Percentiles rank a stretch among this genome's conserved stretches.
These are phyloP conservation scores for Neomorphus geoffroyi DNA, from an alignment of 2,797 vertebrate species.

Conservation along the genomic window DNA sequence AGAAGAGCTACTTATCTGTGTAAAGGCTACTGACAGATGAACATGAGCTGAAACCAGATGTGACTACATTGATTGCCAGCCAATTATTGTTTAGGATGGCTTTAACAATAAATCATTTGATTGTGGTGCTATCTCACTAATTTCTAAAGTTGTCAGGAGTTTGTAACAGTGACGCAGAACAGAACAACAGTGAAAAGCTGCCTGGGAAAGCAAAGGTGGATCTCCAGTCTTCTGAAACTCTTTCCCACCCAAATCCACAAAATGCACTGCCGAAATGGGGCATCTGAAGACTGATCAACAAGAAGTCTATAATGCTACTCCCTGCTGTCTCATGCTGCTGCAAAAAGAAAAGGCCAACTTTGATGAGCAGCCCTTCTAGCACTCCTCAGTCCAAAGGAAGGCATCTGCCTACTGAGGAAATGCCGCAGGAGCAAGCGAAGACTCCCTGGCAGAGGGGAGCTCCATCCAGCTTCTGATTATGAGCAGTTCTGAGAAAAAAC, in stretches of 20 bases:
- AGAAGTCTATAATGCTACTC: background rate
- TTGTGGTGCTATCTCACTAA: accelerated
- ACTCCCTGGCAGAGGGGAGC: accelerated
- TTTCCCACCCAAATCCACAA: background rate
- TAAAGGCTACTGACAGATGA: background rate
- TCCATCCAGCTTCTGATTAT: background rate
- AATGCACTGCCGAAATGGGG: accelerated
- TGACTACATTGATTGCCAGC: background rate
- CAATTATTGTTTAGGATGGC: background rate
- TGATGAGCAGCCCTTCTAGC: background rate
- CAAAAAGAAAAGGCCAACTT: background rate
- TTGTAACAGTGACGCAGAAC: accelerated
- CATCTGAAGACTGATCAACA: background rate
- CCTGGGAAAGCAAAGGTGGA: background rate
- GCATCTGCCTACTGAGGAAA: background rate
- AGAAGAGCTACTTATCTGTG: background rate
- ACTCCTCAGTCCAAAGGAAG: background rate
- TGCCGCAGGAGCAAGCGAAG: background rate
- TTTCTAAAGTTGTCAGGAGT: background rate
- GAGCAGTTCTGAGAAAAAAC: background rate
- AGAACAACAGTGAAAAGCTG: background rate
- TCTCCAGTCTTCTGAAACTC: background rate
- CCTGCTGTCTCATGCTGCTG: background rate
- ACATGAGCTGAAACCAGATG: background rate
- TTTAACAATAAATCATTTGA: background rate